Evolutionary conservation across 2,888 invertebrate species (phyloP), one percentile per base, ranked within the genome.

Genomic region (Smittia sp.): DNA sequence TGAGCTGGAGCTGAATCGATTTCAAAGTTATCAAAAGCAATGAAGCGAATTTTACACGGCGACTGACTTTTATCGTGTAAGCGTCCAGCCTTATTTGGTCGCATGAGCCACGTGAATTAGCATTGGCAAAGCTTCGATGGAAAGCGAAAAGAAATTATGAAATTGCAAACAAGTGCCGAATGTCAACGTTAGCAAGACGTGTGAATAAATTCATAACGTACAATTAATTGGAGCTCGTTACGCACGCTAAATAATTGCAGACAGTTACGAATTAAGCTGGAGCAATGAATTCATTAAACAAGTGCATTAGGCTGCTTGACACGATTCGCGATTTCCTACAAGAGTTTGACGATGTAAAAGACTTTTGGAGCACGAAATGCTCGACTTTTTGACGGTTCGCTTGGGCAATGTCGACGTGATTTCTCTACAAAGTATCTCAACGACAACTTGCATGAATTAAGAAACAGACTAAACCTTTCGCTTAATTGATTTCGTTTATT

Each of bases 161-260:
- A 32, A 32, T 32, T 3, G 32, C 32, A 32, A 32, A 32, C 7
- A 58, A 52, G 15, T 58, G 20, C 9, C 6, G 69, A 69, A 54
- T 69, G 69, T 69, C 69, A 69, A 52, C 27, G n/a, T 7, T 27
- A 18, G 38, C 6, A 20, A 18, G 11, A 15, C 13, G 24, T 62
- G 63, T 63, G 63, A 24, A 9, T 62, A 13, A 11, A 15, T 22
- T 62, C 22, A 66, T 66, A 32, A 32, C 32, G 46, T 67, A 24
- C 41, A 39, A 67, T 67, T 67, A 67, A 67, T 67, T 66, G 38
- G 46, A 66, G 38, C 22, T 41, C 22, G 52, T 24, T 69, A 69
- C 69, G 69, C 69, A 69, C 24, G 69, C 52, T 69, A 54, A 52
- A 69, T 52, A 69, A 69, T 69, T 69, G 27, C 11, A 58, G 18